Conservation (phyloP, 2,888 invertebrate species). For the Heteropelma amictum region DNA sequence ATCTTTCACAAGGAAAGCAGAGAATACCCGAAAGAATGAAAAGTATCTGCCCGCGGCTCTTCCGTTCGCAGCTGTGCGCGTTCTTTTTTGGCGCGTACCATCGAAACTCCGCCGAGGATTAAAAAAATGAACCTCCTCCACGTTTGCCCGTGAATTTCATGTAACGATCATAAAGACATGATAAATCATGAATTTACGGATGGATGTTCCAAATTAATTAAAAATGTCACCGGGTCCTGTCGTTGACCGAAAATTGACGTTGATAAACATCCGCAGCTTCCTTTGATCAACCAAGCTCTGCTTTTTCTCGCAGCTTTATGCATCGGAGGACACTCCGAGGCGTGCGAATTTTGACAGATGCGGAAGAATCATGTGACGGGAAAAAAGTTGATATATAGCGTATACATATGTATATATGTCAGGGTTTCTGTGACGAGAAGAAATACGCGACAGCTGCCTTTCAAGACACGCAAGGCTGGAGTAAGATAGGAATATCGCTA, state of each 20-base stretch:
- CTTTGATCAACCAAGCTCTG: not conserved
- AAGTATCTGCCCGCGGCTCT: conserved; percentile 28
- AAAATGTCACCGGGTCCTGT: not conserved
- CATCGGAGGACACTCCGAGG: too few species aligned
- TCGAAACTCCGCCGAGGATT: conserved; percentile 3
- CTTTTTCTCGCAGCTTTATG: too few species aligned
- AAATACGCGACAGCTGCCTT: conserved; percentile 45
- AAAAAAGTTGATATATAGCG: conserved; percentile 1
- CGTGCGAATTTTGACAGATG: conserved; percentile 20
- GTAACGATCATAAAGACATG: not conserved
- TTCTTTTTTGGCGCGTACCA: conserved; percentile 9
- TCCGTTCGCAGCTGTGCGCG: not conserved
- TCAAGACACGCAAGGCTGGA: conserved; percentile 10
- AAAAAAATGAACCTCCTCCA: not conserved
- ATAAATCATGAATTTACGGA: not conserved
- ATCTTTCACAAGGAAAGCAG: conserved; percentile 11
- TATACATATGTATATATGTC: not conserved
- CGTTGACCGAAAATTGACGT: not conserved
- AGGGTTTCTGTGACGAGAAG: not conserved
- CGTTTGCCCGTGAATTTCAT: not conserved
- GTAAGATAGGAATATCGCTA: not conserved
- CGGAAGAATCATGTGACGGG: not conserved
- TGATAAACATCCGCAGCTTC: not conserved
- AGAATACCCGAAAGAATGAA: not conserved
- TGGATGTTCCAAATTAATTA: not conserved